Evolutionary conservation across 2,113 vertebrate genomes (phyloP).

Genomic region (Urocolius indicus): DNA sequence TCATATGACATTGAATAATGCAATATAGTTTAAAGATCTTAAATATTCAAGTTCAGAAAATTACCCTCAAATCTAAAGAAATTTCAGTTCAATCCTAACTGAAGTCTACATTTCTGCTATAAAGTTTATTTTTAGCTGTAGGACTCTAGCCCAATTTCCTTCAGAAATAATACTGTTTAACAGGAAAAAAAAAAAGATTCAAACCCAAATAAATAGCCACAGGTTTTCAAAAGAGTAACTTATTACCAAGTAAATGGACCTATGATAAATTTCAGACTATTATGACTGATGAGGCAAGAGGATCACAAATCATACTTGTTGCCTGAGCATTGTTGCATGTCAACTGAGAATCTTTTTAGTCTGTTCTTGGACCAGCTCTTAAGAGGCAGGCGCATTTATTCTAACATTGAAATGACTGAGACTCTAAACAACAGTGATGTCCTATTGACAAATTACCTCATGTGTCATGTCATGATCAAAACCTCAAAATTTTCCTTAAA

Average conservation of each 20-base stretch:
- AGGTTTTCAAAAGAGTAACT: not conserved
- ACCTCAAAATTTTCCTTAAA: not conserved
- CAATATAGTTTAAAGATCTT: not conserved
- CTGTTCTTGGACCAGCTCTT: not conserved
- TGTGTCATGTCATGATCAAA: not conserved
- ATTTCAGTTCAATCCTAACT: not conserved
- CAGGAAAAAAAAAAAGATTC: not conserved
- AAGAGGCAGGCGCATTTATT: not conserved
- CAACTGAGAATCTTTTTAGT: not conserved
- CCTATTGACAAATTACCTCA: not conserved
- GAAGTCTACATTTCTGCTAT: not conserved
- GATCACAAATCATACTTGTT: not conserved
- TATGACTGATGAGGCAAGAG: not conserved
- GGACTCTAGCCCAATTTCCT: not conserved
- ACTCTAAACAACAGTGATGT: not conserved
- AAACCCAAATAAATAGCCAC: not conserved
- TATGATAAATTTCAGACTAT: not conserved
- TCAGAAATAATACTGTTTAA: not conserved
- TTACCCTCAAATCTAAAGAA: not conserved
- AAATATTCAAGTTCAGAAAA: not conserved
- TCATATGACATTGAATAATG: not conserved
- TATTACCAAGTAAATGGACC: not conserved
- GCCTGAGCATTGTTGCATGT: not conserved
- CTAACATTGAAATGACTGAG: accelerated
- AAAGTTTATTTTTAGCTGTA: not conserved